Evolutionary conservation across 2,888 invertebrate species (phyloP).

Genomic region (Sarcophaga subvicina): DNA sequence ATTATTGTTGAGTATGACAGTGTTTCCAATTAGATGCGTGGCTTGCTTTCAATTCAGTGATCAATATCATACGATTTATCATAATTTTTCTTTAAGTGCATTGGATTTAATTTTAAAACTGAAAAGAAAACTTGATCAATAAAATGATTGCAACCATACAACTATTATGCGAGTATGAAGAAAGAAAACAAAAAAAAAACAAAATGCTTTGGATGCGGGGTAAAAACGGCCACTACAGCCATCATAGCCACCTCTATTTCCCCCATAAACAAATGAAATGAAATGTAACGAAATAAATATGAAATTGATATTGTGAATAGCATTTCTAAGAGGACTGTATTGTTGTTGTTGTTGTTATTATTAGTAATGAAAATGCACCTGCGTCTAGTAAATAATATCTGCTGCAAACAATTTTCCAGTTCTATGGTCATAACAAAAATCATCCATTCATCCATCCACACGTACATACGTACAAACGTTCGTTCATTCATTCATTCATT

Average conservation of each 20-base stretch:
- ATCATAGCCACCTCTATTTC: constrained; percentile 20
- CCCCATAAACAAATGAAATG: constrained; percentile 1
- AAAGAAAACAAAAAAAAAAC: neutral
- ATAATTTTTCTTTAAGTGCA: constrained; percentile 36
- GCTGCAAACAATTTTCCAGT: constrained; percentile 65
- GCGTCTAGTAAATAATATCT: constrained; percentile 66
- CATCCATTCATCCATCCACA: constrained; percentile 60
- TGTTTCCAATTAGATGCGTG: no score
- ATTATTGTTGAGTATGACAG: no score
- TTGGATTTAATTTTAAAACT: constrained; percentile 30
- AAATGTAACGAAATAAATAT: constrained; percentile 53
- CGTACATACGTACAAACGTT: neutral
- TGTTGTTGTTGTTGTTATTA: neutral
- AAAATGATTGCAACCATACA: constrained; percentile 54
- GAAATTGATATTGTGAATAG: constrained; percentile 65
- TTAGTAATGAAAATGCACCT: constrained; percentile 65
- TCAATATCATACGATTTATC: neutral
- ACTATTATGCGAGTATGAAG: constrained; percentile 10
- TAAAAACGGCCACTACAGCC: constrained; percentile 10
- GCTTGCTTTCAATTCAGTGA: no score
- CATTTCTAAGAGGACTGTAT: constrained; percentile 1
- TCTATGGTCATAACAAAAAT: constrained; percentile 66
- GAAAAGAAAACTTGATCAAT: constrained; percentile 64
- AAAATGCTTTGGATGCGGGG: neutral
- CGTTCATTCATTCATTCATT: constrained; percentile 29